Percentiles rank a stretch among this genome's conserved stretches.
These are phyloP conservation scores for Pollenia labialis DNA, from an alignment of 2,888 invertebrate genomes.

Conservation along the genomic window DNA sequence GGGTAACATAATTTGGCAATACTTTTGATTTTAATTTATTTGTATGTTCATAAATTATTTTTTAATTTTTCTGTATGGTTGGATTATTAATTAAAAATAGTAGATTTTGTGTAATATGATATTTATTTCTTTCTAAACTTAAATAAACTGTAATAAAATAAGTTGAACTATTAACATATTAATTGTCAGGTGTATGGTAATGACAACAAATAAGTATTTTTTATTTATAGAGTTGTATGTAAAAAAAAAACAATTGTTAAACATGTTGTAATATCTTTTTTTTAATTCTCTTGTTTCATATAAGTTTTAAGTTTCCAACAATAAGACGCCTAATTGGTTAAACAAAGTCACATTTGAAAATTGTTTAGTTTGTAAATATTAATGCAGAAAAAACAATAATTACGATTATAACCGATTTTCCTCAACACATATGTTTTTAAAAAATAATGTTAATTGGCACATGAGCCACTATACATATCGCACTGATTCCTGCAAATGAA, in stretches of 20 bases:
- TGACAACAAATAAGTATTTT: slow-evolving; percentile 30
- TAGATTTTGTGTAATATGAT: too few relatives aligned
- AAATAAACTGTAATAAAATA: slow-evolving; percentile 20
- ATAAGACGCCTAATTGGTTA: slow-evolving; percentile 2
- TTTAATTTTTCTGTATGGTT: too few relatives aligned
- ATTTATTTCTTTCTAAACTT: background rate
- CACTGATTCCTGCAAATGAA: too few relatives aligned
- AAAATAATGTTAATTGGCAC: too few relatives aligned
- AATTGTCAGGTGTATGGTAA: slow-evolving; percentile 37
- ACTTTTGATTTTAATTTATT: too few relatives aligned
- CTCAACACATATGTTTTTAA: too few relatives aligned
- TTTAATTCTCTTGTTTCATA: slow-evolving; percentile 8
- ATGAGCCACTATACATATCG: too few relatives aligned
- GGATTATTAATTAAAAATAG: too few relatives aligned
- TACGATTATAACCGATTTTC: background rate
- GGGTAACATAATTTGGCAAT: too few relatives aligned
- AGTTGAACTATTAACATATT: slow-evolving; percentile 42
- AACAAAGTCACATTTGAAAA: slow-evolving; percentile 4
- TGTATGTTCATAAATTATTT: too few relatives aligned
- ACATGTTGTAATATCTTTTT: background rate
- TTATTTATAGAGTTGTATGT: slow-evolving; percentile 3
- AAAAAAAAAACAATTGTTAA: background rate
- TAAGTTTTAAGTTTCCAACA: slow-evolving; percentile 22
- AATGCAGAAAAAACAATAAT: background rate
- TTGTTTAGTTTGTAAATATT: background rate